Evolutionary conservation across 2,113 vertebrate species (phyloP).

Genomic region (Actenoides lindsayi): DNA sequence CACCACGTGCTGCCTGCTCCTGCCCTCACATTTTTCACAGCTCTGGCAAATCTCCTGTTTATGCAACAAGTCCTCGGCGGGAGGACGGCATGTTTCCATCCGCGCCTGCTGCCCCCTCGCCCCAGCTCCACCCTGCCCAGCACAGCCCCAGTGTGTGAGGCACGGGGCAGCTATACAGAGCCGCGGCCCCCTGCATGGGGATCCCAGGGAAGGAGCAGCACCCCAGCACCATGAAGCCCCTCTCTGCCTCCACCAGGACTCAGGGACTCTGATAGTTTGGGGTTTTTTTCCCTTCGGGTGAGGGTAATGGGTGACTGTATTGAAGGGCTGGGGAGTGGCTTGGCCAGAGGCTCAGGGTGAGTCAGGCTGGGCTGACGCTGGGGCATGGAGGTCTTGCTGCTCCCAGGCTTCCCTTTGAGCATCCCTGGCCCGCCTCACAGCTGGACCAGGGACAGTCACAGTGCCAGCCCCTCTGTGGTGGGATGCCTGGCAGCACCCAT

Average conservation of each 20-base stretch:
- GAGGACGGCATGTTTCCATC: conserved; percentile 60
- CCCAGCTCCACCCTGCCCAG: conserved; percentile 33
- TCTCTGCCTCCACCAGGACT: not conserved
- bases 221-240: not conserved
- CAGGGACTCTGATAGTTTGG: not conserved
- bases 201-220: fast-evolving
- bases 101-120: not conserved
- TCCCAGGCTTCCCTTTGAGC: conserved; percentile 18
- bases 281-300: not conserved
- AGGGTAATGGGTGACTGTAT: not conserved
- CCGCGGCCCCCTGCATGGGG: fast-evolving
- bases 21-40: conserved; percentile 4
- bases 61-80: conserved; percentile 17
- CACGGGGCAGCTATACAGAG: fast-evolving
- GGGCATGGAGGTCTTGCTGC: not conserved
- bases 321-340: not conserved
- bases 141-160: not conserved
- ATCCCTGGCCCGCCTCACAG: not conserved
- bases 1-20: not conserved
- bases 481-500: not conserved
- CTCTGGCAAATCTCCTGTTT: conserved; percentile 55
- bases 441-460: not conserved
- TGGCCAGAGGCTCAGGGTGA: conserved; percentile 1
- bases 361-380: conserved; percentile 24
- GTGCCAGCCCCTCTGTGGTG: fast-evolving